Evolutionary conservation across 2,797 vertebrate species (phyloP).

Genomic region (Schizopygopsis malacanthus): DNA sequence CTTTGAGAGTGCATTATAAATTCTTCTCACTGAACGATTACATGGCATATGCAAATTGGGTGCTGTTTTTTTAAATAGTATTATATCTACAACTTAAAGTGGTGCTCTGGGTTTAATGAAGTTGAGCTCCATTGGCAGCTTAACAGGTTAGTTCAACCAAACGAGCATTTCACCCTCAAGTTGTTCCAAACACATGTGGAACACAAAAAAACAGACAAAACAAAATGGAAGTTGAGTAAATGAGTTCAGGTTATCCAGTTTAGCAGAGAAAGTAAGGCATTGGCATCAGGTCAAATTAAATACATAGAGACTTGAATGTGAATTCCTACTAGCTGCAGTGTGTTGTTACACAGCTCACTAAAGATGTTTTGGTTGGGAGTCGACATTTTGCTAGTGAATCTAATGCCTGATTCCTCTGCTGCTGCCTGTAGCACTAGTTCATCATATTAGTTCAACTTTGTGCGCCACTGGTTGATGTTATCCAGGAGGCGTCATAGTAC

Average conservation of each 20-base stretch:
- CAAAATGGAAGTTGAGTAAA: background rate
- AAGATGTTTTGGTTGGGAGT: background rate
- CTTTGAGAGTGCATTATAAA: background rate
- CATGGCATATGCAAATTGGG: background rate
- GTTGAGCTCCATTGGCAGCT: background rate
- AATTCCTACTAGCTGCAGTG: background rate
- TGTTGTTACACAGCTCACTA: background rate
- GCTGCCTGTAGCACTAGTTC: background rate
- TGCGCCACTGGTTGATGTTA: constrained; percentile 16
- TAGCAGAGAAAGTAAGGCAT: background rate
- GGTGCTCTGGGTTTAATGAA: background rate
- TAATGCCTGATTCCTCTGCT: constrained; percentile 5
- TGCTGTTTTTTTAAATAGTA: background rate
- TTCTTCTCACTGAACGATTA: background rate
- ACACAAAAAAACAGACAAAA: background rate
- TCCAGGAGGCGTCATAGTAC: background rate
- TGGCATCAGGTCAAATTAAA: background rate
- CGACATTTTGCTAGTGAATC: background rate
- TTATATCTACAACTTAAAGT: background rate
- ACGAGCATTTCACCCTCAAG: background rate
- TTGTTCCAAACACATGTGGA: background rate
- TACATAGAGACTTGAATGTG: background rate
- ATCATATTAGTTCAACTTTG: constrained; percentile 18
- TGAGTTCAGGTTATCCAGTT: background rate
- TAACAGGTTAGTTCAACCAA: background rate